phyloP scores from a whole-genome alignment of 2,888 invertebrate species.

The Zygaena filipendulae region DNA sequence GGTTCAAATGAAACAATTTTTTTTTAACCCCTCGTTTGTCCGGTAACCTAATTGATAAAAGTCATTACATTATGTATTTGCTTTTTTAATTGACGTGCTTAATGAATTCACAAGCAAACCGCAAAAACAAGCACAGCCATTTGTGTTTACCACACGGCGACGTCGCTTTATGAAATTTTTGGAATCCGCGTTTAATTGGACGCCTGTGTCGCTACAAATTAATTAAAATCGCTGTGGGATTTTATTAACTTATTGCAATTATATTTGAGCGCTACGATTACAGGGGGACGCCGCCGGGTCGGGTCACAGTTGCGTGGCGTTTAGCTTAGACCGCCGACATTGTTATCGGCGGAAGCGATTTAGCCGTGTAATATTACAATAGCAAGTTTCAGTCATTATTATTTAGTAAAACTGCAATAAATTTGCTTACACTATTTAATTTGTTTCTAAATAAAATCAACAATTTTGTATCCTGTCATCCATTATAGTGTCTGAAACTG shows the following conservation, averaged over 20 bases:
- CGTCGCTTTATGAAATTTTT: conserved; percentile 39
- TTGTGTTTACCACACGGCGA: conserved; percentile 28
- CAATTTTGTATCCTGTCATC: too few species aligned
- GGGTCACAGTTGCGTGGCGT: conserved; percentile 29
- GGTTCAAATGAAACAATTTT: too few species aligned
- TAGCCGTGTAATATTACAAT: neutral
- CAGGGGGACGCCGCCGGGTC: conserved; percentile 26
- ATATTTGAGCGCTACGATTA: conserved; percentile 55
- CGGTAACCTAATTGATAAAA: too few species aligned
- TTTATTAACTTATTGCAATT: conserved; percentile 63
- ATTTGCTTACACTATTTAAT: too few species aligned
- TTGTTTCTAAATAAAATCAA: too few species aligned
- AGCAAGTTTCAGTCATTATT: too few species aligned
- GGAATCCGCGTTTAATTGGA: conserved; percentile 50
- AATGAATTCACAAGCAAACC: conserved; percentile 26
- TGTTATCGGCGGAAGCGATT: conserved; percentile 20
- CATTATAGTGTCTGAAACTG: too few species aligned
- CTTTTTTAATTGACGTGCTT: conserved; percentile 23
- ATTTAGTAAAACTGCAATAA: too few species aligned
- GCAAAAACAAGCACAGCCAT: conserved; percentile 31
- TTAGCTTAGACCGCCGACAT: conserved; percentile 29
- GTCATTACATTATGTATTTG: too few species aligned
- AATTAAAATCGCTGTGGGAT: conserved; percentile 52
- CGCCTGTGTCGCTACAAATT: conserved; percentile 51
- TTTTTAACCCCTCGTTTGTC: too few species aligned